A percentile compares a stretch with the other conserved stretches of the same genome.
phyloP scores from a whole-genome alignment of 2,113 vertebrate genomes.

The Tragulus kanchil region DNA sequence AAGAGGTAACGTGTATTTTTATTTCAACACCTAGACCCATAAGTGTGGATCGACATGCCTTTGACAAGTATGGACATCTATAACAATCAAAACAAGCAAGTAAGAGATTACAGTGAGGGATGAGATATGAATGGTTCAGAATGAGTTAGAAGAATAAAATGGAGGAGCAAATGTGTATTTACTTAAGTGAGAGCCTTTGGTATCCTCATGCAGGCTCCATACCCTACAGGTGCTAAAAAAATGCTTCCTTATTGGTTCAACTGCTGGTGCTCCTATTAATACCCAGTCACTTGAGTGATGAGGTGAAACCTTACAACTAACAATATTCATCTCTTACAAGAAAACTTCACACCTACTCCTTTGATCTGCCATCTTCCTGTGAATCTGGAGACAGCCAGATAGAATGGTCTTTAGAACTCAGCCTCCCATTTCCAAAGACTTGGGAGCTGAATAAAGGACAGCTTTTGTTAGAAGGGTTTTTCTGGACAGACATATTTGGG shows the following conservation, averaged over 20 bases:
- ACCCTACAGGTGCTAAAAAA: background rate
- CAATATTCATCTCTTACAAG: background rate
- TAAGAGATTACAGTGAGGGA: background rate
- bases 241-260: background rate
- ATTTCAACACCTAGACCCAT: background rate
- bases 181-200: background rate
- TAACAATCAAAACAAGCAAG: background rate
- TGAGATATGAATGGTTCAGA: background rate
- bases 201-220: background rate
- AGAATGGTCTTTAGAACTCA: background rate
- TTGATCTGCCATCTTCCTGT: background rate
- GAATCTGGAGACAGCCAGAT: background rate
- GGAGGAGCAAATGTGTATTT: background rate
- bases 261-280: background rate
- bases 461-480: background rate
- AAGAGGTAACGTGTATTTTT: background rate
- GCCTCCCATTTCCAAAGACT: background rate
- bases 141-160: background rate
- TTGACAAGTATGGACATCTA: background rate
- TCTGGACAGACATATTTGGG: background rate
- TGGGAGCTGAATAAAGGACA: background rate
- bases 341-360: background rate
- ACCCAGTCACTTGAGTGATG: background rate
- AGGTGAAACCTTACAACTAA: background rate
- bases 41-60: background rate